Conservation (phyloP, 2,113 vertebrate genomes). For the Columbina picui region DNA sequence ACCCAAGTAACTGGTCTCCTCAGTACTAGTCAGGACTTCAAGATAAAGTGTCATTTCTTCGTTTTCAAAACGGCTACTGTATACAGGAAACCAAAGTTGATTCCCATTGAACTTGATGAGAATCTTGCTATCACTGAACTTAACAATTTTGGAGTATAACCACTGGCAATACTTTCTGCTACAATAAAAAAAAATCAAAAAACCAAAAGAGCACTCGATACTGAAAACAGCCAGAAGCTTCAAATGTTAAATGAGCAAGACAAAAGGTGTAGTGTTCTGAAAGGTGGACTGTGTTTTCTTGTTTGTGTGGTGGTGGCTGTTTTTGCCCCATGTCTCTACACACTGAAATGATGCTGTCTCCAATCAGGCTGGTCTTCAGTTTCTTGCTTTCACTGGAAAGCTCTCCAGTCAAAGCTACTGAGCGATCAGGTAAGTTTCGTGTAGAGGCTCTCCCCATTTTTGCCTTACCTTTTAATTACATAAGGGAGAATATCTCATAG, state of each 20-base stretch:
- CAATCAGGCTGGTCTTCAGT: neutral
- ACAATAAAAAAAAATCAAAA: neutral
- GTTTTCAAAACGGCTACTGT: neutral
- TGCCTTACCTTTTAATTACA: neutral
- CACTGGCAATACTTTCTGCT: neutral
- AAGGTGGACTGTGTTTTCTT: neutral
- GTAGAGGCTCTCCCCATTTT: neutral
- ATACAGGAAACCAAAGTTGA: neutral
- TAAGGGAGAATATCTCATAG: neutral
- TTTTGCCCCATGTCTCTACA: neutral
- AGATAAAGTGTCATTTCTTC: neutral
- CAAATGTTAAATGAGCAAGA: neutral
- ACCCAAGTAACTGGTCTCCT: neutral
- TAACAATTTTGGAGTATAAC: neutral
- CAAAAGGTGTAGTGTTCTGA: neutral
- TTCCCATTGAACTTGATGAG: neutral
- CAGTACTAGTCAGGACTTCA: neutral
- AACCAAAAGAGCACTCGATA: neutral
- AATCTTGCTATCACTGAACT: neutral
- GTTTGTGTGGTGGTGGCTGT: no score
- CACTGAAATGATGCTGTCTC: neutral
- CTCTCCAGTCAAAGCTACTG: neutral
- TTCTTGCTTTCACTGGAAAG: neutral
- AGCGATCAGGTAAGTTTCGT: neutral
- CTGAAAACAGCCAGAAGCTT: fast-evolving